Base-by-base conservation (phyloP, 35 echinoderm and acorn worm species). In the Apostichopus parvimensis region DNA sequence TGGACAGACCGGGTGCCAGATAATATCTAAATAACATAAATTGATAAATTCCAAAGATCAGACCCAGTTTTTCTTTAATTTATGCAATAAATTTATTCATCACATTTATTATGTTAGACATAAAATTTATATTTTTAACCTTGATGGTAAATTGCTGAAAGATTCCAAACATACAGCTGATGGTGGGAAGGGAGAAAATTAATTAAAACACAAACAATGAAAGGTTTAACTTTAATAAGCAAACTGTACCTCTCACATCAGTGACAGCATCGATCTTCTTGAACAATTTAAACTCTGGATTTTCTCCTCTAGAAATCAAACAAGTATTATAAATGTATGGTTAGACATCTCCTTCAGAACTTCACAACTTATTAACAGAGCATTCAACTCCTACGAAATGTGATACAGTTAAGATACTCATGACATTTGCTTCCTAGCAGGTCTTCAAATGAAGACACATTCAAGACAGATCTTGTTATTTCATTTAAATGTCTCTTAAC, bases 1-100 rank as follows among this genome's bases (percentile, higher is more conserved):
- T 54, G 79, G 79, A 56, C 45, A 56, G 6, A 82, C 17, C n/a
- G 79, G 79, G 55, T 82, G 79, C 79, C 79, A 82, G 24, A 82
- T 82, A 53, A 82, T 55, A 53, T 10, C 79, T 82, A n/a, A n/a
- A n/a, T n/a, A n/a, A 82, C 34, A 54, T n/a, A 14, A 45, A 45
- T 45, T 45, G 34, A 1, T 22, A 77, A 77, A 12, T 22, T 1
- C 5, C 15, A 77, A 77, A 0, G 68, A 20, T 45, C 34, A 45
- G 34, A 45, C 34, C 34, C 34, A 45, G 34, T 45, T 45, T 45
- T 45, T 45, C 34, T 45, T 4, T 45, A 45, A 45, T 45, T 45
- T 20, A 4, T 72, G 12, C 68, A 72, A 72, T 14, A 20, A 72
- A 20, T 72, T 14, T 20, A 72, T 20, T 14, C 68, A 72, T 72